Conservation (phyloP, 2,888 invertebrate species). For the Globia sparganii region DNA sequence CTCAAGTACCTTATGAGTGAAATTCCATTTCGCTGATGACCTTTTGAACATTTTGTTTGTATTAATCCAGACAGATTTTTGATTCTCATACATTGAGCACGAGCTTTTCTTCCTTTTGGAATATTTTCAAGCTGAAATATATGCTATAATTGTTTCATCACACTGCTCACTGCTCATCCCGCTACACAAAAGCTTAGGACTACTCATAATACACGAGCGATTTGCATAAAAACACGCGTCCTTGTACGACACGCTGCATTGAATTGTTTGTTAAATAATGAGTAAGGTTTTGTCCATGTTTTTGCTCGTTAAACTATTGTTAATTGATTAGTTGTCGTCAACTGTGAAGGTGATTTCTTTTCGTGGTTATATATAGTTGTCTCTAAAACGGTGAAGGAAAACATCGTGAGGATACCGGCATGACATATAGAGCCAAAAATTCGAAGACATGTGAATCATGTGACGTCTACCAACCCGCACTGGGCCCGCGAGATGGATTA, state of each 20-base stretch:
- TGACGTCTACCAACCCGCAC: neutral
- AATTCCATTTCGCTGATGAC: neutral
- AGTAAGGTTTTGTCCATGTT: constrained; percentile 39
- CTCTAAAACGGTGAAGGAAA: neutral
- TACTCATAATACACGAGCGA: constrained; percentile 2
- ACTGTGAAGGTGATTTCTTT: constrained; percentile 50
- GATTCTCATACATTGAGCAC: neutral
- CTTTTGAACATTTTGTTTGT: neutral
- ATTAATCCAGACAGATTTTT: neutral
- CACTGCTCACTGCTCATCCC: neutral
- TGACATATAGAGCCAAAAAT: neutral
- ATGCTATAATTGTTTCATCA: neutral
- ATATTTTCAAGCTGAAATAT: neutral
- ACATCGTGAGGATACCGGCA: neutral
- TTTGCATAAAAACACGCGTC: constrained; percentile 50
- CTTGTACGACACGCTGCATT: constrained; percentile 51
- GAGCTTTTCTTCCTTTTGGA: neutral
- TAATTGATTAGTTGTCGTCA: constrained; percentile 28
- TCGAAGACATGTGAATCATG: neutral
- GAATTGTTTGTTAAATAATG: constrained; percentile 47
- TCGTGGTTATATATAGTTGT: neutral
- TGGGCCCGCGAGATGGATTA: neutral
- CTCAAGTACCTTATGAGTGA: neutral
- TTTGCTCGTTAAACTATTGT: constrained; percentile 31
- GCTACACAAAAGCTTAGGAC: constrained; percentile 13